Percentiles rank a stretch among this genome's conserved stretches.
These are phyloP conservation scores for Onychostoma macrolepis DNA, from an alignment of 2,113 vertebrate species.

Conservation along the genomic window DNA sequence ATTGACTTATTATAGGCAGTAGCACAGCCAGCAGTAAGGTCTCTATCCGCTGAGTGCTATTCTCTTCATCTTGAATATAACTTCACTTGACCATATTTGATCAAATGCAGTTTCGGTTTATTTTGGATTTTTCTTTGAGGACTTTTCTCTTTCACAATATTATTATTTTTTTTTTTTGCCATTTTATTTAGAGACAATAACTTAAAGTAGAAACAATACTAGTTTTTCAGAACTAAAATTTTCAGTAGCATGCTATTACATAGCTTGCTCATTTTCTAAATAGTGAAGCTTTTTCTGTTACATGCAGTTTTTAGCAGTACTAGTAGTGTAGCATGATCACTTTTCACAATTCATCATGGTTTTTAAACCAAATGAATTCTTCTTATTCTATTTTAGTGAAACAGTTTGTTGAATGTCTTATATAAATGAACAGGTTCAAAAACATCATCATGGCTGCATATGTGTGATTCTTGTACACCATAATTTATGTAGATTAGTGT, in stretches of 20 bases:
- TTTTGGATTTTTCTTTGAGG: neutral
- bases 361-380: neutral
- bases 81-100: constrained; percentile 4
- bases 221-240: neutral
- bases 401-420: neutral
- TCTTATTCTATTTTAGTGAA: neutral
- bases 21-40: constrained; percentile 15
- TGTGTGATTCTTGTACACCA: neutral
- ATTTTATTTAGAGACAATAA: neutral
- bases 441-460: neutral
- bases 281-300: neutral
- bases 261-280: neutral
- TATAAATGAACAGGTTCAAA: neutral
- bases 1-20: neutral
- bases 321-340: neutral
- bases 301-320: neutral
- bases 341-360: neutral
- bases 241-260: neutral
- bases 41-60: constrained; percentile 5
- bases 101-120: neutral
- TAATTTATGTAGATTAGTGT: neutral
- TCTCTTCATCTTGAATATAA: constrained; percentile 14
- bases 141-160: neutral
- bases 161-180: neutral
- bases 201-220: neutral